phyloP scores from a whole-genome alignment of 2,113 vertebrate species.

The Xyliphius kryptos region DNA sequence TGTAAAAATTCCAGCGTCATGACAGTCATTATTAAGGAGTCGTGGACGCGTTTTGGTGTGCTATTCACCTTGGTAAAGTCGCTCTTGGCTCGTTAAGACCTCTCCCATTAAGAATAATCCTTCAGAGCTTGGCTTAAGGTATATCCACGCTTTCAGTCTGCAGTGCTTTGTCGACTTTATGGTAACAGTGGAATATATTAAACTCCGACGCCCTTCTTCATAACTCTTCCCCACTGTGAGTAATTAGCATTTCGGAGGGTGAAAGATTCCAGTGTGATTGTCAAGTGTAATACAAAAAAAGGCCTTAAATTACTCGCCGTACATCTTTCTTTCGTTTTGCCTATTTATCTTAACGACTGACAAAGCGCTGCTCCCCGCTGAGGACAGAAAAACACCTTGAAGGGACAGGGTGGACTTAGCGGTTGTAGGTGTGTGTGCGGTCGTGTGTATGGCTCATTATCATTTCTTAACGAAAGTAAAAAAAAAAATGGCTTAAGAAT shows the following conservation, averaged over 20 bases:
- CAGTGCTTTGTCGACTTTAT: constrained; percentile 48
- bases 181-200: constrained; percentile 49
- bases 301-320: constrained; percentile 35
- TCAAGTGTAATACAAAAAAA: constrained; percentile 40
- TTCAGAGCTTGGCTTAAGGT: constrained; percentile 41
- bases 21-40: constrained; percentile 41
- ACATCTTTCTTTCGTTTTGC: constrained; percentile 18
- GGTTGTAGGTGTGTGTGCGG: background rate
- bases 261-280: constrained; percentile 49
- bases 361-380: constrained; percentile 38
- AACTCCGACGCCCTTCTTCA: constrained; percentile 44
- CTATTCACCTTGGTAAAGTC: constrained; percentile 47
- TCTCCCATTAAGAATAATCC: constrained; percentile 48
- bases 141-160: constrained; percentile 37
- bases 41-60: constrained; percentile 22
- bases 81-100: constrained; percentile 45
- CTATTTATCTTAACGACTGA: constrained; percentile 42
- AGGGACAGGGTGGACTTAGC: constrained; percentile 12
- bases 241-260: constrained; percentile 52
- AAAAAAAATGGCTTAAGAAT: background rate
- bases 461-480: background rate
- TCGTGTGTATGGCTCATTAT: background rate
- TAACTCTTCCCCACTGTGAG: constrained; percentile 50
- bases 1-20: constrained; percentile 32
- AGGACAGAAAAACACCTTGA: constrained; percentile 29